Evolutionary conservation across 2,888 invertebrate species (phyloP), one percentile per base, ranked within the genome.

Genomic region (Erebia aethiops): DNA sequence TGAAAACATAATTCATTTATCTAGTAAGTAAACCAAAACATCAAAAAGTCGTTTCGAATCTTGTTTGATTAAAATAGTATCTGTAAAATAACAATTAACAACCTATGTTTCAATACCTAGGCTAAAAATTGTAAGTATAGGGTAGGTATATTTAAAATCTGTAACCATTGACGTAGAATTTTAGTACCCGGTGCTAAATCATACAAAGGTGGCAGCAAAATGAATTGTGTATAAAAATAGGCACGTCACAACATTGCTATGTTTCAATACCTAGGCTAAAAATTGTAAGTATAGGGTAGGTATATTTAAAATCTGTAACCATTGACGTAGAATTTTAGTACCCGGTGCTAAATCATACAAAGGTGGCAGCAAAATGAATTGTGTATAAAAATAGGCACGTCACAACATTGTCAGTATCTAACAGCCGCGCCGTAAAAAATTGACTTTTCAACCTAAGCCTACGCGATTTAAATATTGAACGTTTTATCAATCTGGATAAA

Each of bases 401-500:
- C 41, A 16, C 52, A 16, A 52, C 16, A 60, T 41, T 58, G 35
- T 35, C 35, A 58, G 43, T 43, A 41, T 41, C 3, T 14, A 35
- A 41, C n/a, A 35, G n/a, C n/a, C 16, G 13, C 16, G 43, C 2
- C 60, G 10, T 5, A n/a, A 41, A 16, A 43, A 60, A 60, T 68
- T 71, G 68, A 71, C 60, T 64, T 60, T 71, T 65, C 52, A 60
- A 71, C 61, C 52, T 60, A 71, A 71, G 60, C 68, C 68, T 60
- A 43, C 60, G 60, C 11, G 43, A 60, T 60, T 60, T 60, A 14
- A 60, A 41, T 60, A 57, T 14, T 56, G 26, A 13, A 57, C 57
- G 21, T 57, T 57, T 26, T 57, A 26, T 7, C 57, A 13, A 43
- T 16, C n/a, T 16, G 1, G n/a, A 16, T 52, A 16, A 60, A 41